Base-by-base conservation (phyloP, 1,140 invertebrate species). In the Aphelinus certus region DNA sequence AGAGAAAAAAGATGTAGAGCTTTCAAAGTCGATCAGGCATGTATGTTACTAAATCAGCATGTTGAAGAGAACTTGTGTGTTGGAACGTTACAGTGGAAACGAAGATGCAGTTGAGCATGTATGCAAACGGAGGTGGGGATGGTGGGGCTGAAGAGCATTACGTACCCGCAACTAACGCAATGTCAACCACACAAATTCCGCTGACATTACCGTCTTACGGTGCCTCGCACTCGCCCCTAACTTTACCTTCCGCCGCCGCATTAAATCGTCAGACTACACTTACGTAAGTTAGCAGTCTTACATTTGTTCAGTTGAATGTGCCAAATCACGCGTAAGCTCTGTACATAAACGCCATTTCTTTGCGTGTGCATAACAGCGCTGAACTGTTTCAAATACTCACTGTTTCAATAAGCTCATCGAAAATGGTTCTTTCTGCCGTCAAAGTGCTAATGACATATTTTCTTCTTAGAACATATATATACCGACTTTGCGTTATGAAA, bases 261-360 rank as follows among this genome's bases (percentile, higher is more conserved):
- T 82, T 88, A 76, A 87, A 87, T 81, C 85, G 85, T 62, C 87
- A 87, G 69, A 87, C 85, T 60, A 85, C 81, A 71, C 83, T 87
- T 81, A 87, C 83, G 87, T 88, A 84, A 88, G 84, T 87, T 48
- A 48, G 51, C 60, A 53, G 26, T 63, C 63, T 46, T 67, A 49
- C 26, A 64, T 62, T 58, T 55, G 42, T 76, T 76, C 61, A 2
- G 9, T 43, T 5, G 3, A 9, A 47, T 7, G 42, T 48, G 6
- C 2, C 26, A 26, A 26, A 26, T 26, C 45, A 48, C 60, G 3
- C 46, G 61, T 45, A 47, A 47, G 6, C 45, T 26, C 26, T 26
- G 26, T 26, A 26, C 26, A 26, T 26, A 26, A 26, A 26, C 26
- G 26, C 26, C 26, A 26, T 26, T 26, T 26, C 26, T 26, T 26